phyloP scores from a whole-genome alignment of 2,888 invertebrate genomes.

The Leptinotarsa juncta region DNA sequence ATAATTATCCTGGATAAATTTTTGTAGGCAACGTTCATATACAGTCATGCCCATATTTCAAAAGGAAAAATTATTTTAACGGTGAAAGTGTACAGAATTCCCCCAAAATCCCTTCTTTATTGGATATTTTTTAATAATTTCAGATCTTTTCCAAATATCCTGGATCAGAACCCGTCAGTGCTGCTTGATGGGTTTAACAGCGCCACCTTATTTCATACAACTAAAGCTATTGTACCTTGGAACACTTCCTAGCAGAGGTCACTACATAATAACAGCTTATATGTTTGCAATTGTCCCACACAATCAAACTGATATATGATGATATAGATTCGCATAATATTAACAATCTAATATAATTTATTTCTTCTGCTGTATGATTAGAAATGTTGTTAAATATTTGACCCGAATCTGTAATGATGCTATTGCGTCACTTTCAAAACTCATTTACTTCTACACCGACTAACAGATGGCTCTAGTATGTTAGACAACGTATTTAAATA shows the following conservation, averaged over 20 bases:
- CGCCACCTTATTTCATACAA: not conserved
- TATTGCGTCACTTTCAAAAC: too few species aligned
- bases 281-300: too few species aligned
- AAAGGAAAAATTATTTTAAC: slow-evolving; percentile 1
- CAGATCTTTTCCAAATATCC: slow-evolving; percentile 8
- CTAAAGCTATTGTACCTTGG: not conserved
- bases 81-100: not conserved
- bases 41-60: not conserved
- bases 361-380: too few species aligned
- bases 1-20: slow-evolving; percentile 19
- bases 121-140: slow-evolving; percentile 14
- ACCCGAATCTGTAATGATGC: too few species aligned
- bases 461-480: too few species aligned
- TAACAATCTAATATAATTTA: too few species aligned
- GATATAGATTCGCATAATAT: too few species aligned
- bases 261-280: not conserved
- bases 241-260: not conserved
- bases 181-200: not conserved
- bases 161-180: slow-evolving; percentile 9
- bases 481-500: too few species aligned
- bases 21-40: not conserved
- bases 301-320: too few species aligned
- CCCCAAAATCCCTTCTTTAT: not conserved
- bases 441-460: too few species aligned
- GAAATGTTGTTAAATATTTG: too few species aligned